Base-by-base conservation (phyloP, 2,888 invertebrate species). In the Hecatera dysodea region DNA sequence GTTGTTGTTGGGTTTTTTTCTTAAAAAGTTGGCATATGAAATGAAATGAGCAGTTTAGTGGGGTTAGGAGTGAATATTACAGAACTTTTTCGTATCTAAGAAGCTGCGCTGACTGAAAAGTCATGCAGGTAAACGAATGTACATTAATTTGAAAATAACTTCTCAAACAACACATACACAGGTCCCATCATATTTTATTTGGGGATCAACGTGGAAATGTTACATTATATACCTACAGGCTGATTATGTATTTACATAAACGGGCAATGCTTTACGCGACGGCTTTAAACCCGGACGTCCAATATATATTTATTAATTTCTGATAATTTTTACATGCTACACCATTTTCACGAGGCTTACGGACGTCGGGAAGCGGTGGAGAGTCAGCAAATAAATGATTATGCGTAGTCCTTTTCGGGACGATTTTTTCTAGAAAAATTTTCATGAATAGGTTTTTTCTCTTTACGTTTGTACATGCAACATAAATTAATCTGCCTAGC, bases 321-420 rank as follows among this genome's bases (percentile, higher is more conserved):
- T 82, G 88, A 89, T 90, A 84, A 89, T 91, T 91, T 91, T 91
- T 91, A 87, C 88, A 86, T 82, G 83, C 77, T 71, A 74, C 82
- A 75, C 82, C 86, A 83, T 88, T 91, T 91, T 87, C 88, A 87
- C 75, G 83, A 81, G 86, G 90, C 86, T 87, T 86, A 82, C 77
- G 75, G 52, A 67, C 77, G 79, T 70, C 76, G 84, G 78, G 62
- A 81, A 74, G 66, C 61, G 67, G 48, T 6, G 88, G 89, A 93
- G 73, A 27, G 90, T 81, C 64, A 46, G 86, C 84, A 88, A 36
- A n/a, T n/a, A 76, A 59, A 77, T 75, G 62, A 61, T 27, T 39
- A 7, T 17, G 33, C 0, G 6, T 4, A 11, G 12, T 63, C 2
- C 33, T 27, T 48, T 76, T 22, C 0, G 5, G 1, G 0, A 4